phyloP scores from a whole-genome alignment of 2,113 vertebrate species.

The Prietella phreatophila region DNA sequence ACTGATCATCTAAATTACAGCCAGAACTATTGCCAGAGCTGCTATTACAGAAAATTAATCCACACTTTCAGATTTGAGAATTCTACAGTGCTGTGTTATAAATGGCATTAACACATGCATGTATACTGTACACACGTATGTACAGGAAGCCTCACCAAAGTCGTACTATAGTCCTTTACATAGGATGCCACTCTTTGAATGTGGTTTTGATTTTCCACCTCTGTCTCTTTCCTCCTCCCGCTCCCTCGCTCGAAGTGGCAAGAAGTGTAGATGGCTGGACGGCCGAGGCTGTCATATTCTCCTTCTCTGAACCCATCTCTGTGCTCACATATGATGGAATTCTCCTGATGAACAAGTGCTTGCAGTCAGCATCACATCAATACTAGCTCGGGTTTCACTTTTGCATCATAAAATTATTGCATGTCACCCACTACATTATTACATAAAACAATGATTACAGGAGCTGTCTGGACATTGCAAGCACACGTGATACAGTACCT shows the following conservation, averaged over 20 bases:
- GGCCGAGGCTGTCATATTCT: slow-evolving; percentile 76
- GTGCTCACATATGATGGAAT: slow-evolving; percentile 66
- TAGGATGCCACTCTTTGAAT: slow-evolving; percentile 60
- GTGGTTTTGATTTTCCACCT: slow-evolving; percentile 57
- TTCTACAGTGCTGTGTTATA: background rate
- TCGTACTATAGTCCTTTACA: slow-evolving; percentile 68
- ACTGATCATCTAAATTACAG: background rate
- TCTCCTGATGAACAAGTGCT: slow-evolving; percentile 55
- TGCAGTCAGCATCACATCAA: background rate
- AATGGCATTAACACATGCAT: background rate
- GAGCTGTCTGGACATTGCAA: background rate
- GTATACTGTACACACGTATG: background rate
- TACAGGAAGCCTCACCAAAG: slow-evolving; percentile 61
- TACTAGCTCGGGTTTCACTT: background rate
- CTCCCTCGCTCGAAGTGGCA: slow-evolving; percentile 39
- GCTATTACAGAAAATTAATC: background rate
- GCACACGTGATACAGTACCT: slow-evolving; percentile 63
- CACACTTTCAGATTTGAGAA: background rate
- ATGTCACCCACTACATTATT: background rate
- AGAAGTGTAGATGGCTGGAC: slow-evolving; percentile 41
- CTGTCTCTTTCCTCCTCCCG: slow-evolving; percentile 43
- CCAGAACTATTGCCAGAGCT: background rate
- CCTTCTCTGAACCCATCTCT: slow-evolving; percentile 65
- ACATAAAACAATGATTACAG: slow-evolving; percentile 3
- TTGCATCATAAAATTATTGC: background rate